Evolutionary conservation across 2,113 vertebrate genomes (phyloP).

Genomic region (Pseudopipra pipra): DNA sequence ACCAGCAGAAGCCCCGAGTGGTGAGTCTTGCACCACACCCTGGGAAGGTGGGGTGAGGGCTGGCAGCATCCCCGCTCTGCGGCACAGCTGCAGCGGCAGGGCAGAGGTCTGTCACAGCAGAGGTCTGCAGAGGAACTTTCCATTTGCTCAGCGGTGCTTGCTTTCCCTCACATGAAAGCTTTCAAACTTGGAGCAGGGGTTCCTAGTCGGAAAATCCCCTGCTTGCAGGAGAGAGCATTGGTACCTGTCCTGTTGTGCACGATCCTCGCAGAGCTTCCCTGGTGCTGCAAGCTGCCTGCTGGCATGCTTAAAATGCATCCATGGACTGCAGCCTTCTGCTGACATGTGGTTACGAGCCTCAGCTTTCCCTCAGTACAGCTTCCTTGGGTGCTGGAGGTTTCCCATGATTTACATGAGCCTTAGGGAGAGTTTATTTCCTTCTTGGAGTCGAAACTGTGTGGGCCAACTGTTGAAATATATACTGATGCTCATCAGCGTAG

Average conservation of each 20-base stretch:
- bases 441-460: background rate
- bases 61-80: accelerated
- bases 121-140: background rate
- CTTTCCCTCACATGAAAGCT: background rate
- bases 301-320: background rate
- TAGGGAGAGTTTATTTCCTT: slow-evolving; percentile 10
- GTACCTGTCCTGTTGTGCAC: background rate
- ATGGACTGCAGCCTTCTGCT: background rate
- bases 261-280: background rate
- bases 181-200: background rate
- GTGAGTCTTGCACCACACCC: slow-evolving; percentile 75
- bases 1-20: slow-evolving; percentile 87
- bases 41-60: background rate
- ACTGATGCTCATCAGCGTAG: background rate
- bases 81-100: background rate
- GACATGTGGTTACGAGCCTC: background rate
- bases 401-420: slow-evolving; percentile 3
- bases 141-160: background rate
- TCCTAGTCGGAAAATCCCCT: background rate
- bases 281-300: background rate
- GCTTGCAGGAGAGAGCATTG: accelerated
- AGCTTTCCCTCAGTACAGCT: background rate
- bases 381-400: background rate
- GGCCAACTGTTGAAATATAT: background rate
- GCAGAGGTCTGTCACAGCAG: background rate